These are phyloP conservation scores for Alauda arvensis DNA, from an alignment of 2,797 vertebrate species.

Conservation along the genomic window DNA sequence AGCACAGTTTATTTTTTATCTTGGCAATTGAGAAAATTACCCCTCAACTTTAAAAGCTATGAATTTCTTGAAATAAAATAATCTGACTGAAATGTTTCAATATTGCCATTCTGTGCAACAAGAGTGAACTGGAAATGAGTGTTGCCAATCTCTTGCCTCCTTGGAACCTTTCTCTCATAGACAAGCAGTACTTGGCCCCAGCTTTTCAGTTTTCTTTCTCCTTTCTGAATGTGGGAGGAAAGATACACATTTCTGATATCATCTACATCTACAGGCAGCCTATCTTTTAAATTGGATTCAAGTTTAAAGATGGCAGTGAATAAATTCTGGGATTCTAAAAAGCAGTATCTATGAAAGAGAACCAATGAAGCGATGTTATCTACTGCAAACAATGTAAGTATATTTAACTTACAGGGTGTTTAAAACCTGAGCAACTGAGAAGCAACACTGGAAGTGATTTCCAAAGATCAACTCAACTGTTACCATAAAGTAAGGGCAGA, in stretches of 20 bases:
- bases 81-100: neutral
- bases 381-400: neutral
- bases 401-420: neutral
- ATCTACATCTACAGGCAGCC: neutral
- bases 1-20: neutral
- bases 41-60: neutral
- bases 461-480: neutral
- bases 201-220: neutral
- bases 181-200: fast-evolving
- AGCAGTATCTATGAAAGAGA: neutral
- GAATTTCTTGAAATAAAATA: neutral
- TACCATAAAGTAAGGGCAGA: neutral
- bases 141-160: neutral
- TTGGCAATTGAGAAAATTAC: neutral
- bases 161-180: neutral
- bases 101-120: neutral
- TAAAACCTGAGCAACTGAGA: neutral
- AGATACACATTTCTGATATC: neutral
- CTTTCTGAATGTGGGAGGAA: neutral
- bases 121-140: neutral
- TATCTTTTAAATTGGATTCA: neutral
- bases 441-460: neutral
- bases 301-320: neutral
- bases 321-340: neutral
- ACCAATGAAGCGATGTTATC: neutral